Percentiles rank a stretch among this genome's conserved stretches.
Evolutionary conservation across 2,888 invertebrate species (phyloP).

Genomic region (Rotaria macrura): DNA sequence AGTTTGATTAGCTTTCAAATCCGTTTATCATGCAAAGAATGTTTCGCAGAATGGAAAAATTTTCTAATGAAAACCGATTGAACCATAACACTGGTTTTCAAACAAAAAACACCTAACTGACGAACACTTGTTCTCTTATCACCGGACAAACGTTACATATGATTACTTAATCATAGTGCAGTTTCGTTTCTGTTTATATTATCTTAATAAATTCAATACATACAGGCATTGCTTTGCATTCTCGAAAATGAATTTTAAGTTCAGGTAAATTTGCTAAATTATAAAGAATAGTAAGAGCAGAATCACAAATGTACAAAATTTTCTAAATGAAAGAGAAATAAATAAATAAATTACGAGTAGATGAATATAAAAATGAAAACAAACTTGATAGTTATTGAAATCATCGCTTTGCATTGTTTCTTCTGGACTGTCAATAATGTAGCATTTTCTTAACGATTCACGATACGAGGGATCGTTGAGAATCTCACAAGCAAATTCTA

Average conservation of each 20-base stretch:
- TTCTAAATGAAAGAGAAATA: neutral
- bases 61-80: neutral
- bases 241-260: slow-evolving; percentile 16
- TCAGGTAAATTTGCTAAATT: slow-evolving; percentile 5
- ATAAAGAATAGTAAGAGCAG: neutral
- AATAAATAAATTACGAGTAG: too few relatives aligned
- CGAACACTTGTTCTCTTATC: too few relatives aligned
- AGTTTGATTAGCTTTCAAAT: neutral
- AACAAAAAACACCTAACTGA: too few relatives aligned
- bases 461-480: neutral
- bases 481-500: slow-evolving; percentile 5
- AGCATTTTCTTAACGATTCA: slow-evolving; percentile 4
- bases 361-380: neutral
- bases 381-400: slow-evolving; percentile 18
- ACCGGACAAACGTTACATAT: too few relatives aligned
- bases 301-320: neutral
- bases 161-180: too few relatives aligned
- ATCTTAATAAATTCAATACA: neutral
- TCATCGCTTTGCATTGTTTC: neutral
- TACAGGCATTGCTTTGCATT: neutral
- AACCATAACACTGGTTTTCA: too few relatives aligned
- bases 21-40: neutral
- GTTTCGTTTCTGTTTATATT: too few relatives aligned
- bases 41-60: neutral
- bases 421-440: neutral